A percentile compares a stretch with the other conserved stretches of the same genome.
Evolutionary conservation across 1,140 invertebrate species (phyloP).

Genomic region (Mamestra configurata): DNA sequence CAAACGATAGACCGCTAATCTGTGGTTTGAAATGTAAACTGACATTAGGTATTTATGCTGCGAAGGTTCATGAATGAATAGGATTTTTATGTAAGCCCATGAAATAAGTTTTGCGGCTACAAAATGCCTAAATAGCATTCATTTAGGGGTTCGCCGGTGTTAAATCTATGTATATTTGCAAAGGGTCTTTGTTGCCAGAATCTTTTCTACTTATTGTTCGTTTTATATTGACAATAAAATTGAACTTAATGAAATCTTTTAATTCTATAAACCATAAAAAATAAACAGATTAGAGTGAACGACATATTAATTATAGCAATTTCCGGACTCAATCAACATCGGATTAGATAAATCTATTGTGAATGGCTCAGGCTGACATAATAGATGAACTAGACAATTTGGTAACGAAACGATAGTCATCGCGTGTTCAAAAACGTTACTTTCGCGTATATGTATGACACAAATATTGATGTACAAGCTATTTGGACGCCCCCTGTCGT

Average conservation of each 20-base stretch:
- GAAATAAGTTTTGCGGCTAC: too few species aligned
- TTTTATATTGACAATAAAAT: too few species aligned
- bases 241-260: too few species aligned
- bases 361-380: neutral
- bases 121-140: too few species aligned
- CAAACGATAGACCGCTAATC: constrained; percentile 42
- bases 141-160: too few species aligned
- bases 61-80: neutral
- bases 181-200: too few species aligned
- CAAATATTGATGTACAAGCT: constrained; percentile 20
- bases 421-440: constrained; percentile 37
- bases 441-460: constrained; percentile 33
- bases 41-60: constrained; percentile 56
- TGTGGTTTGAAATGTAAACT: constrained; percentile 35
- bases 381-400: constrained; percentile 2
- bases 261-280: too few species aligned
- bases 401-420: constrained; percentile 13
- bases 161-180: too few species aligned
- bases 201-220: too few species aligned
- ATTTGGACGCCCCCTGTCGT: constrained; percentile 22
- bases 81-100: neutral
- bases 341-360: neutral
- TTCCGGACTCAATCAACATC: too few species aligned
- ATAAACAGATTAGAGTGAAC: too few species aligned
- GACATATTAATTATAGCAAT: too few species aligned